Conservation (phyloP, 2,888 invertebrate species). For the Tupiocoris notatus region DNA sequence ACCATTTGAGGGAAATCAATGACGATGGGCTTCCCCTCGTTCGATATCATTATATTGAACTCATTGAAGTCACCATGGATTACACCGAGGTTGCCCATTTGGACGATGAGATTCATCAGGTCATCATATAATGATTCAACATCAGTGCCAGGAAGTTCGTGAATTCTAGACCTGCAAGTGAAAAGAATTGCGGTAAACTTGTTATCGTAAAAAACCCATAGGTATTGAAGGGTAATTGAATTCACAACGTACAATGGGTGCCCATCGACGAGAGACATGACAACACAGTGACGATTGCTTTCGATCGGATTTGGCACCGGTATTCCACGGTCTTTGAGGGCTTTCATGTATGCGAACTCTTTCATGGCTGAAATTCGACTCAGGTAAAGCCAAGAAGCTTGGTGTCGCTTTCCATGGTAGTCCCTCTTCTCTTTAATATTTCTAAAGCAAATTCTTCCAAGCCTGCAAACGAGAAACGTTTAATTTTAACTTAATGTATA, state of each 20-base stretch:
- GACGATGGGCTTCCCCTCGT: constrained; percentile 74
- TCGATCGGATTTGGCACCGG: constrained; percentile 94
- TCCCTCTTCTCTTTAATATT: constrained; percentile 95
- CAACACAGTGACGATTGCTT: constrained; percentile 90
- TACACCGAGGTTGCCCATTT: constrained; percentile 89
- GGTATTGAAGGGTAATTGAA: not conserved
- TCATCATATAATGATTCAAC: constrained; percentile 83
- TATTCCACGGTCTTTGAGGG: constrained; percentile 82
- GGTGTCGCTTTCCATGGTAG: constrained; percentile 88
- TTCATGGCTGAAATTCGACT: constrained; percentile 94
- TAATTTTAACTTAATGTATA: no score
- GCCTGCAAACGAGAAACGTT: constrained; percentile 61
- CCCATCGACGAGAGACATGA: constrained; percentile 90
- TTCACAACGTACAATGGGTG: constrained; percentile 67
- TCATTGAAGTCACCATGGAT: constrained; percentile 99
- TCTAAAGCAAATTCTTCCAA: constrained; percentile 94
- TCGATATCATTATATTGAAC: constrained; percentile 89
- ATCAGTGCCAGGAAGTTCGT: constrained; percentile 67
- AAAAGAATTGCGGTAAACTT: no score
- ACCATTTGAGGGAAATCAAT: constrained; percentile 99
- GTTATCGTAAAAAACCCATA: no score
- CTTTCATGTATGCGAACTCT: constrained; percentile 97
- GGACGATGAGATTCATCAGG: constrained; percentile 88
- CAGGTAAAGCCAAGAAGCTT: constrained; percentile 92
- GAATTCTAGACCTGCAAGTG: constrained; percentile 60